Conservation (phyloP, 2,113 vertebrate species). For the Noctilio leporinus region DNA sequence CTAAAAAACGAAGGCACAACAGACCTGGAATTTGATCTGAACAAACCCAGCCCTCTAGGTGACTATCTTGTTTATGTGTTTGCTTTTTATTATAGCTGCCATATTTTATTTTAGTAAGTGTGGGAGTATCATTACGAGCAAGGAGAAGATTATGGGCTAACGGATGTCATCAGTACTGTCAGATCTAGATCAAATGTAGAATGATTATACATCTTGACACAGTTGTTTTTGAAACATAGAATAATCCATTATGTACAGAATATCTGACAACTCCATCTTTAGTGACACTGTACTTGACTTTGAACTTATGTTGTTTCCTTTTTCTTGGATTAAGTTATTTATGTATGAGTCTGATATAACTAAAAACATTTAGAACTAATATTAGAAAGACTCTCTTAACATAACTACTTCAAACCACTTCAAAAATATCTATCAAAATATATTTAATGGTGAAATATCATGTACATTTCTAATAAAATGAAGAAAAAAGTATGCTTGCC, state of each 20-base stretch:
- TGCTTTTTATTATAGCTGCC: not conserved
- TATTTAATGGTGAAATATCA: not conserved
- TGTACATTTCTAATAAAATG: not conserved
- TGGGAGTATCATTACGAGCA: not conserved
- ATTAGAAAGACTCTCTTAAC: conserved; percentile 10
- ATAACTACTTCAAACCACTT: conserved; percentile 13
- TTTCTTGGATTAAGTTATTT: conserved; percentile 56
- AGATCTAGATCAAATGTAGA: conserved; percentile 26
- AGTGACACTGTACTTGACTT: conserved; percentile 31
- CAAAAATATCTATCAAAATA: not conserved
- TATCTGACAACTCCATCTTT: conserved; percentile 41
- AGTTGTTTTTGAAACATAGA: conserved; percentile 43
- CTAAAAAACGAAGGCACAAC: not conserved
- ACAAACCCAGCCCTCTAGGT: not conserved
- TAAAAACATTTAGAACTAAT: conserved; percentile 17
- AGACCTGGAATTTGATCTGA: not conserved
- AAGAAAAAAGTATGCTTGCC: not conserved
- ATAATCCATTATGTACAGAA: conserved; percentile 20
- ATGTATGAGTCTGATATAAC: not conserved
- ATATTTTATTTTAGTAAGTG: not conserved
- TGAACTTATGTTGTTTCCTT: conserved; percentile 18
- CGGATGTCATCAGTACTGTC: conserved; percentile 9
- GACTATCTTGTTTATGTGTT: not conserved
- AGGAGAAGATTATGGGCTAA: not conserved
- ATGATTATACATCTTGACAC: conserved; percentile 6